Conservation (phyloP, 2,113 vertebrate genomes). For the Lathamus discolor region DNA sequence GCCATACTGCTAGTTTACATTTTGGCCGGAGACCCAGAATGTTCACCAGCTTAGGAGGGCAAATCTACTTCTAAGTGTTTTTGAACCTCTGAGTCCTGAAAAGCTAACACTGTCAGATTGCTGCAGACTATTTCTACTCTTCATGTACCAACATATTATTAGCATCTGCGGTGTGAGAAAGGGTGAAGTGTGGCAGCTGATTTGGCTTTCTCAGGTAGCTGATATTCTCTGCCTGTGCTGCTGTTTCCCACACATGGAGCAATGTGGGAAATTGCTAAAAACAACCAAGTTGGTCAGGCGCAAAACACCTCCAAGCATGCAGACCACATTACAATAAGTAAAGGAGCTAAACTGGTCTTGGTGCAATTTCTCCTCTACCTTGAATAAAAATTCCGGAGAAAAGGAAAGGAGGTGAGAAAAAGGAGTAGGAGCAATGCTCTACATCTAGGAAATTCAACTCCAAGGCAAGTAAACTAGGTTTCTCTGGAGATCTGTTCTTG, state of each 20-base stretch:
- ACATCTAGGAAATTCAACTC: background rate
- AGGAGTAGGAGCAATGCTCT: accelerated
- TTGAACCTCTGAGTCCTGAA: background rate
- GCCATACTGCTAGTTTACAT: background rate
- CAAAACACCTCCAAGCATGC: background rate
- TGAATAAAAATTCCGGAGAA: background rate
- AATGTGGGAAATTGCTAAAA: background rate
- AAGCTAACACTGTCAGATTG: accelerated
- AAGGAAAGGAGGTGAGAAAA: background rate
- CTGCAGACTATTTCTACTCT: background rate
- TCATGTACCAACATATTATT: background rate
- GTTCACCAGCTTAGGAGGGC: background rate
- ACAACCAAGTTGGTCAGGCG: background rate
- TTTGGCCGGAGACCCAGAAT: background rate
- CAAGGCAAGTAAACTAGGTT: background rate
- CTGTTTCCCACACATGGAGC: background rate
- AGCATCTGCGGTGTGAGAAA: background rate
- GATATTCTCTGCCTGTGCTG: background rate
- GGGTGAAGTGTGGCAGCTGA: background rate
- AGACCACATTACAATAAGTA: background rate
- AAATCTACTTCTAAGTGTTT: background rate
- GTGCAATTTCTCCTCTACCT: background rate
- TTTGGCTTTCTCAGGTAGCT: background rate
- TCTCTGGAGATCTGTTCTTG: background rate
- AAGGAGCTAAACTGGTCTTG: background rate